Percentiles rank a stretch among this genome's conserved stretches.
These are phyloP conservation scores for Diphyllodes magnificus DNA, from an alignment of 2,113 vertebrate species.

Conservation along the genomic window DNA sequence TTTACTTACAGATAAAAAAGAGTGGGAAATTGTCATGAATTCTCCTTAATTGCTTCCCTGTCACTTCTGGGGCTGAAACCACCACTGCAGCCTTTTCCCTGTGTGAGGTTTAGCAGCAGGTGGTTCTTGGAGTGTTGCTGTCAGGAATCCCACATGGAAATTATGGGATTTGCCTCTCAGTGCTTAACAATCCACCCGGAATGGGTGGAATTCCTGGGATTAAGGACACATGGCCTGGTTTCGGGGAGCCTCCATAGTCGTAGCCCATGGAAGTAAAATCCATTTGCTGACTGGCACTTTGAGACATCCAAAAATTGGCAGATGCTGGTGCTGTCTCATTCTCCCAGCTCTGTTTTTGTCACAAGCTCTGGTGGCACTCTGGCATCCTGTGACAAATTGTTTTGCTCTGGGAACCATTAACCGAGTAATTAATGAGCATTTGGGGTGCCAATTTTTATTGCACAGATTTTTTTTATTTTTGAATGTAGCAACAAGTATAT, in stretches of 20 bases:
- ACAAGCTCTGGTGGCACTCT: neutral
- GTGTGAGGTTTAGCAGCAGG: neutral
- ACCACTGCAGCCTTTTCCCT: neutral
- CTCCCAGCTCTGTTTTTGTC: neutral
- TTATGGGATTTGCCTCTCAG: fast-evolving
- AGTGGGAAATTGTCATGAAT: fast-evolving
- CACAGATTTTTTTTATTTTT: neutral
- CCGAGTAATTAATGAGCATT: neutral
- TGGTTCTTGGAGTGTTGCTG: neutral
- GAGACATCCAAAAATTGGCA: neutral
- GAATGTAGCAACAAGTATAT: neutral
- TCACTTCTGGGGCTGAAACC: neutral
- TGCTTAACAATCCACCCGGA: too few relatives aligned
- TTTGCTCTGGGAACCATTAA: neutral
- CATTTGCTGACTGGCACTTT: neutral
- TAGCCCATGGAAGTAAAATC: neutral
- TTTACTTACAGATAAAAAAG: neutral
- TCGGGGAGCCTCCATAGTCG: neutral
- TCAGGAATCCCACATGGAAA: neutral
- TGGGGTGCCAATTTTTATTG: neutral
- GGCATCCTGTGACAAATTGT: neutral
- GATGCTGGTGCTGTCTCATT: neutral
- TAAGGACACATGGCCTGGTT: fast-evolving
- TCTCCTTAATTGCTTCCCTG: neutral
- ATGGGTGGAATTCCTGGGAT: fast-evolving